Evolutionary conservation across 1,140 invertebrate genomes (phyloP), one percentile per base, ranked within the genome.

Genomic region (Magallana angulata): DNA sequence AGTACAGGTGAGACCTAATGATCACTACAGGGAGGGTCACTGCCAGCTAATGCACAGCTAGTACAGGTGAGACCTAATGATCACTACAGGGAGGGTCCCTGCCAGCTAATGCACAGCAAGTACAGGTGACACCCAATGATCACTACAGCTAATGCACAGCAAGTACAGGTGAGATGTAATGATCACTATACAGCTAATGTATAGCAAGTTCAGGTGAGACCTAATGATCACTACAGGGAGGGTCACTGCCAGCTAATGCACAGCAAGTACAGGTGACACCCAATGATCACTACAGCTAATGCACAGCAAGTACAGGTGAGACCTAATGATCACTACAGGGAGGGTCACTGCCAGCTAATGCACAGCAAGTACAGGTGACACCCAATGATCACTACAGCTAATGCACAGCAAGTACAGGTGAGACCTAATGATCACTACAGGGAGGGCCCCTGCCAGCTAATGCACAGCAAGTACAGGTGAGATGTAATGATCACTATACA

Each of bases 401-500:
- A 24, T 24, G 24, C 24, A 24, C 24, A 24, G 24, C 24, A 1
- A 24, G 24, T 24, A 24, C 24, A 24, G 24, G 24, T 24, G 24
- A 24, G 24, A 24, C 24, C 24, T 24, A 24, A 24, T 24, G 24
- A 24, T 24, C 24, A 24, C 24, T 24, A 24, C 24, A n/a, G n/a
- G n/a, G n/a, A n/a, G n/a, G n/a, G n/a, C n/a, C n/a, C n/a, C n/a
- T n/a, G n/a, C n/a, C n/a, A 24, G 24, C 24, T 24, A 24, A 24
- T 24, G 24, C 24, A 24, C 24, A 24, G 86, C 87, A 6, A 88
- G 82, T 57, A 81, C 87, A 9, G 84, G 86, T 12, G 76, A 88
- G 14, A 84, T 64, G 0, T 1, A 24, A 89, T 89, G 88, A 89
- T 89, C 57, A 89, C 88, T 11, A n/a, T n/a, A 89, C 56, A 24